Evolutionary conservation across 2,888 invertebrate genomes (phyloP), one percentile per base, ranked within the genome.

Genomic region (Andricus curvator): DNA sequence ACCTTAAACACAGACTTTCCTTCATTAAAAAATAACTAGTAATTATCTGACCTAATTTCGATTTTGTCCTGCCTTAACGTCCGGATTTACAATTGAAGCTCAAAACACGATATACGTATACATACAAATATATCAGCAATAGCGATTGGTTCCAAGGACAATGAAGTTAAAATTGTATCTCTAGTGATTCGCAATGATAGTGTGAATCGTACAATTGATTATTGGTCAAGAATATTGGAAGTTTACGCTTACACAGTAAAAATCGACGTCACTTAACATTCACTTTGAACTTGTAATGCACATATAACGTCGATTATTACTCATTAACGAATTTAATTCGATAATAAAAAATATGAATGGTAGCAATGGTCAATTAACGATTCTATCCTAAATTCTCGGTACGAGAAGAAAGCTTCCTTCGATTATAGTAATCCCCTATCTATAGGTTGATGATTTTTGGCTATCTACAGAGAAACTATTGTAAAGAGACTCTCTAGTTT

Each of bases 151-250:
- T 74, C 51, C 51, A 20, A 51, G 70, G 48, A 51, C 29, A 70
- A 51, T 70, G 9, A 70, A 51, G 48, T 70, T 70, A 29, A 25
- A 70, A 70, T 70, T 48, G 48, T 48, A 48, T 70, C 48, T 48
- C 70, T 51, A 70, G 48, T 70, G 70, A 70, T 70, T 70, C 51
- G 44, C 22, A 70, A 48, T 51, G 48, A 51, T 70, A 29, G 70
- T 29, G 20, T 51, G 33, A 33, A 51, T 48, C 70, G 70, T 70
- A 51, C 70, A 70, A 74, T 74, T 74, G 74, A 74, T 74, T 20
- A 74, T 74, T 74, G 74, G 74, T 74, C 74, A 74, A 74, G 56
- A 74, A 74, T 56, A 56, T 74, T 74, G 33, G 56, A 74, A 74
- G 74, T 74, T 74, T 74, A 74, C 74, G 74, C 56, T 74, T 56